These are phyloP conservation scores for Drosophila chauvacae DNA, from an alignment of 1,140 invertebrate genomes.

Conservation along the genomic window DNA sequence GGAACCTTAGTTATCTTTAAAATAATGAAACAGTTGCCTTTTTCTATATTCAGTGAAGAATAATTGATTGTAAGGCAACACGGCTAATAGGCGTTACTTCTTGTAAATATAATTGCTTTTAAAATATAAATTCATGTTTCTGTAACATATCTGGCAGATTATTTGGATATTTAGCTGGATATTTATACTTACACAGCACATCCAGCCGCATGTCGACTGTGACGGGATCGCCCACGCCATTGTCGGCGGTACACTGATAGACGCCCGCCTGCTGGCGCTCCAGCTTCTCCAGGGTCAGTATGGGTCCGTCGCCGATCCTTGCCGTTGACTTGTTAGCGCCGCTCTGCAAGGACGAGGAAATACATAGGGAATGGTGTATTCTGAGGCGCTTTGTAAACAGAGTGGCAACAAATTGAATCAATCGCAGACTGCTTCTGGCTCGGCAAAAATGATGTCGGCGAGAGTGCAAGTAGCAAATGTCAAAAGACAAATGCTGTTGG, in stretches of 20 bases:
- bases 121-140: neutral
- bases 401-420: slow-evolving; percentile 57
- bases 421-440: slow-evolving; percentile 28
- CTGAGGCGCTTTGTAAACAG: slow-evolving; percentile 40
- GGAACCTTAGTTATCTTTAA: neutral
- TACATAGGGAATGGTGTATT: neutral
- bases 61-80: neutral
- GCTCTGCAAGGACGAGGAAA: slow-evolving; percentile 59
- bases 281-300: slow-evolving; percentile 87
- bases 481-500: slow-evolving; percentile 67
- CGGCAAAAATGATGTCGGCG: slow-evolving; percentile 50
- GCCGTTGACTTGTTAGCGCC: slow-evolving; percentile 79
- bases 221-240: slow-evolving; percentile 88
- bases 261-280: slow-evolving; percentile 88
- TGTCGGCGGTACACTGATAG: slow-evolving; percentile 89
- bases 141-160: too few species aligned
- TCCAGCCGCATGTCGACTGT: slow-evolving; percentile 87
- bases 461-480: slow-evolving; percentile 58
- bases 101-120: neutral
- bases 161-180: neutral
- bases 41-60: neutral
- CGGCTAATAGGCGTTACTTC: neutral
- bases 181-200: slow-evolving; percentile 87
- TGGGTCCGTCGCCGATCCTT: slow-evolving; percentile 87
- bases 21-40: neutral